Evolutionary conservation across 2,113 vertebrate species (phyloP), one percentile per base, ranked within the genome.

Genomic region (Eidolon helvum): DNA sequence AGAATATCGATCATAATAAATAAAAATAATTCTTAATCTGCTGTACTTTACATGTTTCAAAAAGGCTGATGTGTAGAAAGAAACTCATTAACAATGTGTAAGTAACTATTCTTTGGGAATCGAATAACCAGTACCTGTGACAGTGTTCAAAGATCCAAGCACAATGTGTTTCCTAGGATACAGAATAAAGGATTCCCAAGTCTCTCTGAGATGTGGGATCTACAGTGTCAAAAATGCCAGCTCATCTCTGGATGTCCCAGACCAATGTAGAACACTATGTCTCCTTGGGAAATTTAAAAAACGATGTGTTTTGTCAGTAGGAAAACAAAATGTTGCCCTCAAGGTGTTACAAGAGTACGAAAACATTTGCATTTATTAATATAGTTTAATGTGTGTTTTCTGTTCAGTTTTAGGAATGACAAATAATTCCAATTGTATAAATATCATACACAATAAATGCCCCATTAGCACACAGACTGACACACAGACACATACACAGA

Each of bases 281-380:
- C 45, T 65, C 24, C 88, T 95, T 8, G 19, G 61, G 12, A 85
- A 75, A 85, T 26, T 80, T 63, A 12, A 35, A 78, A 96, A 94
- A 91, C 65, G 55, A 59, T 30, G 22, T 10, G 80, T 80, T 94
- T 79, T 55, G 18, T 94, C 69, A 92, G 78, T 77, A 93, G 79
- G 50, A 57, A 74, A 90, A 95, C 61, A 38, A 96, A 95, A 72
- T 71, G 43, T 85, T 59, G 75, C 53, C 59, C 10, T 65, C 35
- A 68, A 82, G 68, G 53, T 89, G 72, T 43, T 78, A 18, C 30
- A 77, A 74, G 28, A 90, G 21, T 57, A 92, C 69, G 50, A n/a
- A 94, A 92, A 90, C 10, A 93, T 95, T 92, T 88, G 57, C 43
- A 85, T 91, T 33, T 91, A 96, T 87, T 95, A 93, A 72, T 84